Percentiles rank a stretch among this genome's conserved stretches.
These are phyloP conservation scores for Sminthurides aquaticus DNA, from an alignment of 2,888 invertebrate genomes.

Conservation along the genomic window DNA sequence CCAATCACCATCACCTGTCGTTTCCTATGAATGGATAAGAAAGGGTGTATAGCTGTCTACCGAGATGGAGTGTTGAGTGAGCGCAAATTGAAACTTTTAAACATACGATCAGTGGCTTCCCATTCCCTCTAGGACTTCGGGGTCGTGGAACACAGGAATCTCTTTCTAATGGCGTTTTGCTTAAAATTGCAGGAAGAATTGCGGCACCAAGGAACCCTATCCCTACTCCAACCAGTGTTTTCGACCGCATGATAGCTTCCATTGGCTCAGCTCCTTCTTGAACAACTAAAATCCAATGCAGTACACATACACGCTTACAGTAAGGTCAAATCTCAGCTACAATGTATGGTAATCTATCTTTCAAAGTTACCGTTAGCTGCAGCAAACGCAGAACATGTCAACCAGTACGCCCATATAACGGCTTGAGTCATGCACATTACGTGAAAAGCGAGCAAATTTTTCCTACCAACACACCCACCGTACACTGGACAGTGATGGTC, in stretches of 20 bases:
- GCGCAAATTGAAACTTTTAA: too few relatives aligned
- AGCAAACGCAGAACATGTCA: conserved; percentile 12
- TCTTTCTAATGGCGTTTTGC: conserved; percentile 13
- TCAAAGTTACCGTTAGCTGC: conserved; percentile 16
- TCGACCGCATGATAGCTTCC: conserved; percentile 12
- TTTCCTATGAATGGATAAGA: background rate
- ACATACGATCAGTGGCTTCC: too few relatives aligned
- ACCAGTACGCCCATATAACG: conserved; percentile 14
- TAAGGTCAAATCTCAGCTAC: background rate
- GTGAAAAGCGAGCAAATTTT: conserved; percentile 32
- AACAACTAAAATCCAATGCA: background rate
- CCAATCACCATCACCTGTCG: background rate
- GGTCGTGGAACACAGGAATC: conserved; percentile 17
- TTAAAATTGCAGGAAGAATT: conserved; percentile 14
- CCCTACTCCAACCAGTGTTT: conserved; percentile 13
- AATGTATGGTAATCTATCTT: background rate
- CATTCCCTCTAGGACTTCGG: background rate
- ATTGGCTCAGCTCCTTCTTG: background rate
- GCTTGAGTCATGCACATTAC: conserved; percentile 28
- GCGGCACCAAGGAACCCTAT: conserved; percentile 21
- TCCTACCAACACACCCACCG: conserved; percentile 34
- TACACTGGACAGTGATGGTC: conserved; percentile 41
- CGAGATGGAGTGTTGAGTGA: too few relatives aligned
- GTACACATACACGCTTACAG: too few relatives aligned
- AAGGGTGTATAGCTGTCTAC: too few relatives aligned